phyloP scores from a whole-genome alignment of 2,113 vertebrate genomes.

The Vidua macroura region DNA sequence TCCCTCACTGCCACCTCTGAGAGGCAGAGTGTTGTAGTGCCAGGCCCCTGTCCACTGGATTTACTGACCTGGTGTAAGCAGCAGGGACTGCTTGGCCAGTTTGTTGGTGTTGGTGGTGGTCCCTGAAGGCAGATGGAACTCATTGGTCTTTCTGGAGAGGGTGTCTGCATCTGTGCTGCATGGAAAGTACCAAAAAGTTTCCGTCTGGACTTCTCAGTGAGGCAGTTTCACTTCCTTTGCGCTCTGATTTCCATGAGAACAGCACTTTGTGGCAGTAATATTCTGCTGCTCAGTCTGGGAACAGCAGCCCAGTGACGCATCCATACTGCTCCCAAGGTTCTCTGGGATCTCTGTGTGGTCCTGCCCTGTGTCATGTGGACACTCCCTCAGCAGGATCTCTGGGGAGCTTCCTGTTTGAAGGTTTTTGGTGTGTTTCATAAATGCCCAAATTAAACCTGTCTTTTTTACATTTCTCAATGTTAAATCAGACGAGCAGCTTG shows the following conservation, averaged over 20 bases:
- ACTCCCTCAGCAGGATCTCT: not conserved
- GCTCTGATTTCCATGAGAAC: not conserved
- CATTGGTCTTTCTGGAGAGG: not conserved
- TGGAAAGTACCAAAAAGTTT: not conserved
- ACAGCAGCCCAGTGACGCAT: not conserved
- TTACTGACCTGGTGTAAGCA: not conserved
- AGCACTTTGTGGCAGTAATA: not conserved
- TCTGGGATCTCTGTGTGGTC: rapidly evolving
- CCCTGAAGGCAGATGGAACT: not conserved
- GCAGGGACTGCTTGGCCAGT: not conserved
- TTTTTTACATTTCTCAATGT: not conserved
- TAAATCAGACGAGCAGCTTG: not conserved
- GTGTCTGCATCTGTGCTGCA: not conserved
- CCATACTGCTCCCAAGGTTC: not conserved
- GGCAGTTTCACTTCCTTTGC: not conserved
- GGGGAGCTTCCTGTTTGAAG: not conserved
- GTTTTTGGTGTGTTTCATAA: not conserved
- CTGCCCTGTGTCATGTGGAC: not conserved
- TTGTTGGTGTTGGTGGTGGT: not conserved
- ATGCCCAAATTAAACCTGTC: not conserved
- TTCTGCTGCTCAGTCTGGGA: not conserved
- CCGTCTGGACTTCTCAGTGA: not conserved
- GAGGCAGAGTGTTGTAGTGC: not conserved
- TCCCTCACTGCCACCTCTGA: not conserved
- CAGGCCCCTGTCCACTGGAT: not conserved